These are phyloP conservation scores for Rhinichthys klamathensis DNA, from an alignment of 2,113 vertebrate species.

Conservation along the genomic window DNA sequence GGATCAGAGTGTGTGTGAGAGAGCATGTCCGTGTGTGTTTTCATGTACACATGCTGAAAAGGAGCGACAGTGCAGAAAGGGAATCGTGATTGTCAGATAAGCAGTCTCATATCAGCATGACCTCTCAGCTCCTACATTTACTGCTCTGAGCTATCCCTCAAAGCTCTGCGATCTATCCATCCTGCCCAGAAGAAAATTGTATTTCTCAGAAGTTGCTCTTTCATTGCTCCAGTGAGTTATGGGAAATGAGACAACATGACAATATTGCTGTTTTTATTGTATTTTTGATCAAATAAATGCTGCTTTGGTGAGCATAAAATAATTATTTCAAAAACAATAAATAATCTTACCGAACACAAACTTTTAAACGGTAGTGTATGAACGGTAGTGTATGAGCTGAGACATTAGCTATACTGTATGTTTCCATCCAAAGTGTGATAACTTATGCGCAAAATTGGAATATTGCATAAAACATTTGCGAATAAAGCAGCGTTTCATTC, in stretches of 20 bases:
- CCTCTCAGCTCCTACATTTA: constrained; percentile 14
- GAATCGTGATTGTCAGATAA: constrained; percentile 29
- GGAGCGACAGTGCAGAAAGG: constrained; percentile 5
- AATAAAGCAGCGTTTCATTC: too few relatives aligned
- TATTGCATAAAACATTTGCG: too few relatives aligned
- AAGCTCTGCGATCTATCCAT: not conserved
- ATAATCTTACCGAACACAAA: not conserved
- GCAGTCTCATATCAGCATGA: constrained; percentile 38
- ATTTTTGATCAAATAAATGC: not conserved
- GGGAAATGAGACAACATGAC: too few relatives aligned
- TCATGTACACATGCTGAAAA: constrained; percentile 7
- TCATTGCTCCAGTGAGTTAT: not conserved
- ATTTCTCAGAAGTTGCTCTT: not conserved
- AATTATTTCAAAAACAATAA: not conserved
- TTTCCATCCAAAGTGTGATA: too few relatives aligned
- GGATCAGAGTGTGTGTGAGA: constrained; percentile 20
- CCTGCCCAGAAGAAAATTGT: not conserved
- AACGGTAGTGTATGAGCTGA: not conserved
- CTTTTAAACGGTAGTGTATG: not conserved
- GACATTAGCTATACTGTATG: too few relatives aligned
- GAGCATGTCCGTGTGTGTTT: not conserved
- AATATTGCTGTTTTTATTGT: not conserved
- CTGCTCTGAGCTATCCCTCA: not conserved
- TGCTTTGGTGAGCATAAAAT: not conserved
- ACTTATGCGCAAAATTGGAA: too few relatives aligned